Conservation (phyloP, 2,888 invertebrate species). For the Orthosia gracilis region DNA sequence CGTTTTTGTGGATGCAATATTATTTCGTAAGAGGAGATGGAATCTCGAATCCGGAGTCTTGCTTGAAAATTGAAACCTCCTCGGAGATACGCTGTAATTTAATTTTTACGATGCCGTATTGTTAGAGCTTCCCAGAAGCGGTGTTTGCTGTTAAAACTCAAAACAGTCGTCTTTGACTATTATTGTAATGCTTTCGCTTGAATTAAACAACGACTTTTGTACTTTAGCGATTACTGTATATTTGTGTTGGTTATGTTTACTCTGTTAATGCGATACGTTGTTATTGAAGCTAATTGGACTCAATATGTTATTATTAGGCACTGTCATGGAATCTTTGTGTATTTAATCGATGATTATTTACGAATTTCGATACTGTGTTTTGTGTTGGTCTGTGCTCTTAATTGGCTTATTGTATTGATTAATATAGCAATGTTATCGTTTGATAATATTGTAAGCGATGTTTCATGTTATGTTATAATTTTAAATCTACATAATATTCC, state of each 20-base stretch:
- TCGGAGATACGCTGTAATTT: constrained; percentile 85
- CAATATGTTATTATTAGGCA: constrained; percentile 50
- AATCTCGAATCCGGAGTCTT: constrained; percentile 78
- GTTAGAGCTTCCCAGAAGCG: constrained; percentile 80
- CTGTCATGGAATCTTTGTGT: constrained; percentile 47
- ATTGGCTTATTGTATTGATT: constrained; percentile 42
- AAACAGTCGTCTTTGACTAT: constrained; percentile 71
- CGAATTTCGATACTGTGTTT: constrained; percentile 40
- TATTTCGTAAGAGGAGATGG: constrained; percentile 80
- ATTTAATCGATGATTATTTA: constrained; percentile 43
- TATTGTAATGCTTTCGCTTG: constrained; percentile 61
- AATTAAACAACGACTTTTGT: constrained; percentile 58
- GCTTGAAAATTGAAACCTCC: constrained; percentile 86
- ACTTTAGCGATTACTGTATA: constrained; percentile 28
- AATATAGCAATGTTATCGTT: constrained; percentile 19
- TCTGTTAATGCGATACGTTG: constrained; percentile 48
- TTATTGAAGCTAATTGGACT: constrained; percentile 62
- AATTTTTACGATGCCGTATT: constrained; percentile 87
- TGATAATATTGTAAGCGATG: background rate
- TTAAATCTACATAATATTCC: background rate
- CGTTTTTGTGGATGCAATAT: constrained; percentile 76
- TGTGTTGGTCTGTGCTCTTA: constrained; percentile 22
- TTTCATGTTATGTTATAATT: constrained; percentile 11
- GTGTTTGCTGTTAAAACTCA: constrained; percentile 82
- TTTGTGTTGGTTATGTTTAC: constrained; percentile 42